These are phyloP conservation scores for Chelidonichthys spinosus DNA, from an alignment of 2,797 vertebrate species.

Conservation along the genomic window DNA sequence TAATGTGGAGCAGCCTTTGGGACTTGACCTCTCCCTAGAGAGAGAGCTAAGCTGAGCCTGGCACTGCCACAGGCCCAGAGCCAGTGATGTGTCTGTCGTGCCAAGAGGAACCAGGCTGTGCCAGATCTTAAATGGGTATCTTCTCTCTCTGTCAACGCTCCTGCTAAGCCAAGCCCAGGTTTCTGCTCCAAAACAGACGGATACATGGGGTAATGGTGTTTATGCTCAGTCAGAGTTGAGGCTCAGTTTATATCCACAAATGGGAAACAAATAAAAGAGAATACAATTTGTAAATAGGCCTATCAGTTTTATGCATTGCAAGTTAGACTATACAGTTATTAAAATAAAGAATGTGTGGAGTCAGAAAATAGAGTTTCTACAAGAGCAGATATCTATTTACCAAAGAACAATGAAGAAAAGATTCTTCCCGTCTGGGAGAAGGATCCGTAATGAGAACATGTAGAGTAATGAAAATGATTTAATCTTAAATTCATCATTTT, in stretches of 20 bases:
- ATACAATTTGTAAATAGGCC: background rate
- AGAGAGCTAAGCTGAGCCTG: constrained; percentile 73
- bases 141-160: constrained; percentile 58
- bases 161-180: constrained; percentile 49
- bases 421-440: background rate
- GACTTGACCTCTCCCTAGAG: constrained; percentile 69
- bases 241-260: constrained; percentile 4
- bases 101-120: constrained; percentile 59
- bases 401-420: background rate
- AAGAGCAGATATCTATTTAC: background rate
- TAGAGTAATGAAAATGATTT: background rate
- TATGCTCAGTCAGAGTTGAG: constrained; percentile 4
- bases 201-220: constrained; percentile 14
- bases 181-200: constrained; percentile 41
- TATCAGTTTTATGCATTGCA: background rate
- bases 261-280: too few relatives aligned
- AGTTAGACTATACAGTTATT: background rate
- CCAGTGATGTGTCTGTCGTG: constrained; percentile 42
- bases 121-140: constrained; percentile 74
- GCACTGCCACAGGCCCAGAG: constrained; percentile 61
- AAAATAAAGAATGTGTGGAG: background rate
- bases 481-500: too few relatives aligned
- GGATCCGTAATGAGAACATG: background rate
- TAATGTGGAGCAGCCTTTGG: constrained; percentile 62
- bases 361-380: background rate